A percentile compares a stretch with the other conserved stretches of the same genome.
These are phyloP conservation scores for Actinostola sp. DNA, from an alignment of 92 coral and sea anemone genomes.

Conservation along the genomic window DNA sequence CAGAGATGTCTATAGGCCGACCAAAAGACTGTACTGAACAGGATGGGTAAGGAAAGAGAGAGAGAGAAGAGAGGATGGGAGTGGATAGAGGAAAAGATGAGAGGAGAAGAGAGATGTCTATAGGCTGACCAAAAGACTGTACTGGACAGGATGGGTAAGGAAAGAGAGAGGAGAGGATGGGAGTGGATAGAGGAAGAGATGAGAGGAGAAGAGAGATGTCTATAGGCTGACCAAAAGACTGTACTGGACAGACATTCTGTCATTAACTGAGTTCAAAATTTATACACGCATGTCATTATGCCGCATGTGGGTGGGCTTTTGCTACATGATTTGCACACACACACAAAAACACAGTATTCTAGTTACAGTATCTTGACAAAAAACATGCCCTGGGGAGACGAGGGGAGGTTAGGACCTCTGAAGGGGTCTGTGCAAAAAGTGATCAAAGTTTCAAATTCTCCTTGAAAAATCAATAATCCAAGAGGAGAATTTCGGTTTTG, in stretches of 20 bases:
- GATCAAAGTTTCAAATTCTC: no score
- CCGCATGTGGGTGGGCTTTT: no score
- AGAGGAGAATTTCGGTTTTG: no score
- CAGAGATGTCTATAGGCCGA: slow-evolving; percentile 86
- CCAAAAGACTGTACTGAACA: slow-evolving; percentile 34
- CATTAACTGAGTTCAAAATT: no score
- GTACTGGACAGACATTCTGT: slow-evolving; percentile 3
- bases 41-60: slow-evolving; percentile 17
- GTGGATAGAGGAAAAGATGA: not conserved
- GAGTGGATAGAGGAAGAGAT: not conserved
- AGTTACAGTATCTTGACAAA: no score
- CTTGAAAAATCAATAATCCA: no score
- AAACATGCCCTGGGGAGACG: no score
- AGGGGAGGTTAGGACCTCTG: no score
- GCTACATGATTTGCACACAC: no score
- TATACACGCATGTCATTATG: no score
- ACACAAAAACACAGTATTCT: no score
- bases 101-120: slow-evolving; percentile 84
- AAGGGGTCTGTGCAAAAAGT: no score
- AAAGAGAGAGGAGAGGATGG: not conserved
- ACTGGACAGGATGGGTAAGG: slow-evolving; percentile 19
- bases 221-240: slow-evolving; percentile 62
- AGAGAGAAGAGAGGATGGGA: not conserved
- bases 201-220: slow-evolving; percentile 79
- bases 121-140: slow-evolving; percentile 58